Conservation (phyloP, 2,113 vertebrate species). For the Fregata magnificens region DNA sequence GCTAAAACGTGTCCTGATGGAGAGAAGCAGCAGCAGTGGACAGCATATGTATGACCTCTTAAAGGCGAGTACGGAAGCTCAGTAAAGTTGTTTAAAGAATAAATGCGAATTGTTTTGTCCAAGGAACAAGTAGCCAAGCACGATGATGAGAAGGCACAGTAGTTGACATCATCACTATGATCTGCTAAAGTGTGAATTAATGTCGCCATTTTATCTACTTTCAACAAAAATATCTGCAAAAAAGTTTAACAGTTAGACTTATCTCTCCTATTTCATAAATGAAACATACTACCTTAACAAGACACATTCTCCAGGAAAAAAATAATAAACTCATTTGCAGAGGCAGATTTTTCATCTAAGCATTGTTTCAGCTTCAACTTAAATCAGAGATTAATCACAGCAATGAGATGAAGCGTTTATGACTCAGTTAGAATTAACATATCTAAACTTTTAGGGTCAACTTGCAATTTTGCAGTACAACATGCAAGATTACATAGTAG, state of each 20-base stretch:
- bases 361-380: neutral
- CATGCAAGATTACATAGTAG: neutral
- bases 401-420: neutral
- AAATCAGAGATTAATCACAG: neutral
- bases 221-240: slow-evolving; percentile 48
- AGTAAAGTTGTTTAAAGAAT: slow-evolving; percentile 74
- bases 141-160: slow-evolving; percentile 83
- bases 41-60: slow-evolving; percentile 84
- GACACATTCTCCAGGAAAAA: neutral
- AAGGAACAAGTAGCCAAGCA: slow-evolving; percentile 90
- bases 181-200: slow-evolving; percentile 85
- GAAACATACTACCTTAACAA: neutral
- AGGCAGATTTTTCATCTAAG: neutral
- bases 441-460: neutral
- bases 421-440: neutral
- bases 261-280: neutral
- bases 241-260: neutral
- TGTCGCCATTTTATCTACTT: slow-evolving; percentile 78
- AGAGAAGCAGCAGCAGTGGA: slow-evolving; percentile 95
- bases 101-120: slow-evolving; percentile 90
- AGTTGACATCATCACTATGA: slow-evolving; percentile 91
- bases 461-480: neutral
- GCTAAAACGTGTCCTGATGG: slow-evolving; percentile 82
- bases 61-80: slow-evolving; percentile 89
- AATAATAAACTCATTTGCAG: neutral